Base-by-base conservation (phyloP, 2,797 vertebrate genomes). In the Notoglanidium macrostoma region DNA sequence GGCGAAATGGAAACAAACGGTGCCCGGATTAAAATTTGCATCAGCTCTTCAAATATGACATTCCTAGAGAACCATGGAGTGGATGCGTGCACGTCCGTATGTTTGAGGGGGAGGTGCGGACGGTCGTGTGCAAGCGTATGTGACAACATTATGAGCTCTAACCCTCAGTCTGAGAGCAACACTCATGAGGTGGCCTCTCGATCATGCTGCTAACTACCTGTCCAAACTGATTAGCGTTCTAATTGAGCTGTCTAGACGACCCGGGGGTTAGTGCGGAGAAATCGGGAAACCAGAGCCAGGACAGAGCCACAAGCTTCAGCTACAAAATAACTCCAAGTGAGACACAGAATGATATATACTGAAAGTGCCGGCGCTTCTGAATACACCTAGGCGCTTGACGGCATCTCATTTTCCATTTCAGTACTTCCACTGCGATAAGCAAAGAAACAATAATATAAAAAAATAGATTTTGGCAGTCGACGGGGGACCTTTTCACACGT, bases 141-240 rank as follows among this genome's bases (percentile, higher is more conserved):
- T 70, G 87, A 74, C 81, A 79, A 54, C 49, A 73, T 79, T 84
- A 85, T 73, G 81, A 68, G 68, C 21, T 76, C 68, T 57, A 65
- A 84, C 63, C 85, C 85, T 68, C 46, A 9, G 35, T 88, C 68
- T 63, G 78, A 63, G 84, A 61, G 80, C 74, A 73, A 55, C 61
- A 65, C 83, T 86, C 79, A 17, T 26, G 80, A 78, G 84, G 89
- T 88, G 84, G 80, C 84, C 89, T 80, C 77, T 86, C 67, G 55
- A 88, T 88, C 86, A 74, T 61, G 55, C 83, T 82, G 85, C 81
- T 91, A 90, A 89, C 86, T 86, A 86, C 87, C 86, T 89, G 90
- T 89, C 90, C 86, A 85, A 86, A 87, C 89, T 88, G 89, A 89
- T 91, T 90, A 91, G 87, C 29, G 86, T 83, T 84, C 76, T 89